Evolutionary conservation across 2,113 vertebrate species (phyloP), one percentile per base, ranked within the genome.

Genomic region (Emberiza fucata): DNA sequence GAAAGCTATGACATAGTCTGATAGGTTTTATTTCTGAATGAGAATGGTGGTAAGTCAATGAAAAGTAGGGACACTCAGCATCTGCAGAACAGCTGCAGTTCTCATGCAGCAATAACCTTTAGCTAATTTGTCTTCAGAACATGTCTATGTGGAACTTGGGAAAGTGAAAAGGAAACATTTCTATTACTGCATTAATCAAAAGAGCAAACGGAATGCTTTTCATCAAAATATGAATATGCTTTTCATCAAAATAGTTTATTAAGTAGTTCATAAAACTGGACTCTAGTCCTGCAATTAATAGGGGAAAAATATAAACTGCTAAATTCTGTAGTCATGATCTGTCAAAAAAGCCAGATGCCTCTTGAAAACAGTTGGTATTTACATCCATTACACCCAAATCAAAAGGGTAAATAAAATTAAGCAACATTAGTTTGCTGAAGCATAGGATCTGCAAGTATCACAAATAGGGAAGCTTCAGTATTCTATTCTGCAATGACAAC

Each of bases 71-170:
- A 72, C 91, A 47, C 50, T 87, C 59, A 13, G 83, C 89, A 92
- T 96, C 95, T 95, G 93, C 57, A 66, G 45, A 91, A 94, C 95
- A 96, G 84, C 91, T 95, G 94, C 83, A 81, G 86, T 92, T 95
- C 88, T 94, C 90, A 92, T 92, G 86, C 71, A 86, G 92, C 79
- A 81, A 75, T 95, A 95, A 94, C 91, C 92, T 97, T 93, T 91
- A 83, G 51, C 72, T 96, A 93, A 95, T 93, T 91, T 91, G 86
- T 96, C 94, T 95, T 97, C 92, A 88, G 82, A 93, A 88, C 65
- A 88, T 88, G 86, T 94, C 95, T 88, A 6, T 94, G 68, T 94
- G 75, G 88, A 95, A 92, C 90, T 95, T 92, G 82, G 81, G 85
- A 88, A 92, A 95, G 79, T 93, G 88, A 88, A 94, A 90, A 96